Conservation (phyloP, 2,888 invertebrate species). For the Eurytoma adleriae region DNA sequence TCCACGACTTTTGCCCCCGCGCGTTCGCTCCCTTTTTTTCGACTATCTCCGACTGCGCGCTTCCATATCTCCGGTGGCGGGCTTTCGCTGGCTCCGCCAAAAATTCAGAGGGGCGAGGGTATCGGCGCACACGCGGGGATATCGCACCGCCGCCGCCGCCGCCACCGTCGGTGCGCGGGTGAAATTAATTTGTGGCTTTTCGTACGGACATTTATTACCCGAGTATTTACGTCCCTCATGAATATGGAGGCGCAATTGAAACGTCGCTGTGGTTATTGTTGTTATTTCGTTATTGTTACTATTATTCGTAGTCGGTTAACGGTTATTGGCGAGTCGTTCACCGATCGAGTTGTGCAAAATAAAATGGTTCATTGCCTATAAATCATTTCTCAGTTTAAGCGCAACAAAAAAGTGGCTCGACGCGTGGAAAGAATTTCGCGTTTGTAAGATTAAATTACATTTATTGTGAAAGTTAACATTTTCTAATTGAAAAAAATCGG, state of each 20-base stretch:
- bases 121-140: conserved; percentile 26
- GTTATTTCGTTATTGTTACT: conserved; percentile 54
- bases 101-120: conserved; percentile 26
- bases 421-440: background rate
- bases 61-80: background rate
- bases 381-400: background rate
- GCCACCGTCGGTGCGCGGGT: conserved; percentile 20
- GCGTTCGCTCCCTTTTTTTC: conserved; percentile 3
- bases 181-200: conserved; percentile 55
- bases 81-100: conserved; percentile 25
- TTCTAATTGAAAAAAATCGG: too few relatives aligned
- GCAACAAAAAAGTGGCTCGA: background rate
- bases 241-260: conserved; percentile 53
- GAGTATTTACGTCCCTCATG: conserved; percentile 55
- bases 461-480: too few relatives aligned
- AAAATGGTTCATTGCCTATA: conserved; percentile 15
- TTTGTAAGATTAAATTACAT: too few relatives aligned
- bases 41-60: conserved; percentile 14
- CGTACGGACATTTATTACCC: conserved; percentile 51
- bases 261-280: conserved; percentile 45
- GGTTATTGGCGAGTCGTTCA: conserved; percentile 37
- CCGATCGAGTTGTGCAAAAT: conserved; percentile 10
- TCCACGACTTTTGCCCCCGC: background rate
- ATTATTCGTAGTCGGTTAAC: conserved; percentile 53
- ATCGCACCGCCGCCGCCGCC: conserved; percentile 1